Conservation (phyloP, 2,113 vertebrate species). For the Rhinolophus sinicus region DNA sequence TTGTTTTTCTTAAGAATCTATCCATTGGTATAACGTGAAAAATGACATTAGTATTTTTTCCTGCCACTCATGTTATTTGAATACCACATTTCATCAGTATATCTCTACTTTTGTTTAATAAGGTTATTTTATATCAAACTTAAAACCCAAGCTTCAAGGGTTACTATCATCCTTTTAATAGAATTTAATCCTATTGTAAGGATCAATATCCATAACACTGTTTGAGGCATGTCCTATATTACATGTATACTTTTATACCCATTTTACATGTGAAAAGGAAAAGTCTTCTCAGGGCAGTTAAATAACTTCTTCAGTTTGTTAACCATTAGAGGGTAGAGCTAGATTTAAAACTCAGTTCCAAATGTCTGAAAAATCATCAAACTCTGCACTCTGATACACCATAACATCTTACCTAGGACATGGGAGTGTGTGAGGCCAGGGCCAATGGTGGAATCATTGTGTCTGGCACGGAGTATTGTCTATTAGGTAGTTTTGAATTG, state of each 20-base stretch:
- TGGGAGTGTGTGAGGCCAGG: background rate
- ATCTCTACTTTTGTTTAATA: conserved; percentile 7
- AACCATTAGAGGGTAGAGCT: background rate
- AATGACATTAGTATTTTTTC: background rate
- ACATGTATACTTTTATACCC: background rate
- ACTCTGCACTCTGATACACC: background rate
- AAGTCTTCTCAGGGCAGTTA: background rate
- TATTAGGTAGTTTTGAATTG: background rate
- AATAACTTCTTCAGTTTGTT: background rate
- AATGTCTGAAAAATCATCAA: background rate
- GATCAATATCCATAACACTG: background rate
- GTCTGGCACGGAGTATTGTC: background rate
- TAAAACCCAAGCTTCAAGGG: background rate
- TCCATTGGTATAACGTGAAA: background rate
- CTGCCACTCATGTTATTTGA: background rate
- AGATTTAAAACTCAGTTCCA: background rate
- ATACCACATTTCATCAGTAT: background rate
- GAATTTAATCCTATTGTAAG: background rate
- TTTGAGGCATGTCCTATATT: background rate
- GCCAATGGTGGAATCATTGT: background rate
- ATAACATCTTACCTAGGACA: background rate
- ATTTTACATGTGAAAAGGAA: background rate
- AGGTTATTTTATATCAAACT: background rate
- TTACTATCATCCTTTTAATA: background rate
- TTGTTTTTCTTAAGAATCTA: conserved; percentile 4